Base-by-base conservation (phyloP, 2,113 vertebrate species). In the Xenopus laevis region DNA sequence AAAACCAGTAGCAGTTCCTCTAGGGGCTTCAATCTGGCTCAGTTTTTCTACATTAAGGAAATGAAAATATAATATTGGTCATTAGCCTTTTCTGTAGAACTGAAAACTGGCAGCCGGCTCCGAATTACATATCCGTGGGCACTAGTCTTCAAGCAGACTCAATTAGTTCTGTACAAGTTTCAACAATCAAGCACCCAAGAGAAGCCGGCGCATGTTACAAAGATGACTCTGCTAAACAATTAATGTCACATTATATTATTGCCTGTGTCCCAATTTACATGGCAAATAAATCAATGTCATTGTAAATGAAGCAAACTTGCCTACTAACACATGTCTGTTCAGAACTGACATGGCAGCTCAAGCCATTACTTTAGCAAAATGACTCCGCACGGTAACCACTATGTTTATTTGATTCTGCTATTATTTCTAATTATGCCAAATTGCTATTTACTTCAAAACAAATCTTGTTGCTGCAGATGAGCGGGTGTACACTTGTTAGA, bases 231-330 rank as follows among this genome's bases (percentile, higher is more conserved):
- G 82, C 86, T 94, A 93, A 95, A 96, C 93, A 94, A 95, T 94
- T 94, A 95, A 94, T 91, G 92, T 92, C 92, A 93, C 90, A 93
- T 90, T 87, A 89, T 85, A 89, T 95, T 93, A 95, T 92, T 91
- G 91, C 89, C 88, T 87, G 78, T 81, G 89, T 93, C 90, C 91
- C 87, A 91, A 91, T 93, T 93, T 95, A 93, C 89, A 92, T 84
- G 93, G 91, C 89, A 94, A 94, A 95, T 94, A 94, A 93, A 95
- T 95, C 93, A 95, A 94, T 91, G 91, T 93, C 88, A 86, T 80
- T 70, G 81, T 78, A 84, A 85, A 89, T 84, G 84, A 89, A 86
- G 84, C 79, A 78, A 78, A 76, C 78, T 84, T 85, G 86, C 85
- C 83, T 84, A 87, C 83, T 83, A 89, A 91, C 88, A 89, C 84